Conservation (phyloP, 2,888 invertebrate genomes). For the Druceiella hillmani region DNA sequence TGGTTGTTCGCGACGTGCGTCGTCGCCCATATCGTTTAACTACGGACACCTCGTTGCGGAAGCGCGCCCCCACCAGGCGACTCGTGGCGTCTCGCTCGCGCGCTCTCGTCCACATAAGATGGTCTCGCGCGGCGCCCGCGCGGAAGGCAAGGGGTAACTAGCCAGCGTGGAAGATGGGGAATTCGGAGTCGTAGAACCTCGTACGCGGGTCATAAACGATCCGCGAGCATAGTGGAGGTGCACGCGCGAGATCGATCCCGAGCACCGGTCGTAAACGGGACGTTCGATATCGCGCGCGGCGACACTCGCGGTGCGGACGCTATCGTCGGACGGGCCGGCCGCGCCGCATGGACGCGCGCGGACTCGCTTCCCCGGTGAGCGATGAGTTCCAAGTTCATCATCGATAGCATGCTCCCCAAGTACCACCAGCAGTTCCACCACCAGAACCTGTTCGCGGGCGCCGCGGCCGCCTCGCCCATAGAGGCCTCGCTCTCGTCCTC, state of each 20-base stretch:
- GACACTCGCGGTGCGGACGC: slow-evolving; percentile 32
- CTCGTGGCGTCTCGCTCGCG: slow-evolving; percentile 49
- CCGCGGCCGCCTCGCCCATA: slow-evolving; percentile 68
- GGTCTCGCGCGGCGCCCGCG: slow-evolving; percentile 36
- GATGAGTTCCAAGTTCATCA: slow-evolving; percentile 97
- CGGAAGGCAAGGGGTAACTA: slow-evolving; percentile 38
- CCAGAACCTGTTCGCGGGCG: slow-evolving; percentile 53
- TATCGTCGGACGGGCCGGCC: slow-evolving; percentile 23
- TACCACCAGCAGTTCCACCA: slow-evolving; percentile 75
- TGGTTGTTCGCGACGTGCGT: slow-evolving; percentile 33
- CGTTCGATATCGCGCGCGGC: slow-evolving; percentile 52
- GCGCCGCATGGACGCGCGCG: slow-evolving; percentile 46
- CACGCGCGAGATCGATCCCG: slow-evolving; percentile 55
- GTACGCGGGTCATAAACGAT: slow-evolving; percentile 83
- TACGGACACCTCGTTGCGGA: slow-evolving; percentile 1
- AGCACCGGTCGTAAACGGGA: slow-evolving; percentile 53
- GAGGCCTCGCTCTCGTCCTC: slow-evolving; percentile 59
- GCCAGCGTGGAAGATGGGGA: slow-evolving; percentile 58
- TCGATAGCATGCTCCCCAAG: slow-evolving; percentile 97
- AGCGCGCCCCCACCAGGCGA: slow-evolving; percentile 33
- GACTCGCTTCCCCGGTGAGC: slow-evolving; percentile 51
- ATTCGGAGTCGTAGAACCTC: slow-evolving; percentile 81
- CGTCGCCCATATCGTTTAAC: background rate
- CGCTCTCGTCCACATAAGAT: slow-evolving; percentile 19
- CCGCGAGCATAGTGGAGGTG: slow-evolving; percentile 63